These are phyloP conservation scores for Lytechinus pictus DNA, from an alignment of 35 echinoderm and acorn worm genomes.

Conservation along the genomic window DNA sequence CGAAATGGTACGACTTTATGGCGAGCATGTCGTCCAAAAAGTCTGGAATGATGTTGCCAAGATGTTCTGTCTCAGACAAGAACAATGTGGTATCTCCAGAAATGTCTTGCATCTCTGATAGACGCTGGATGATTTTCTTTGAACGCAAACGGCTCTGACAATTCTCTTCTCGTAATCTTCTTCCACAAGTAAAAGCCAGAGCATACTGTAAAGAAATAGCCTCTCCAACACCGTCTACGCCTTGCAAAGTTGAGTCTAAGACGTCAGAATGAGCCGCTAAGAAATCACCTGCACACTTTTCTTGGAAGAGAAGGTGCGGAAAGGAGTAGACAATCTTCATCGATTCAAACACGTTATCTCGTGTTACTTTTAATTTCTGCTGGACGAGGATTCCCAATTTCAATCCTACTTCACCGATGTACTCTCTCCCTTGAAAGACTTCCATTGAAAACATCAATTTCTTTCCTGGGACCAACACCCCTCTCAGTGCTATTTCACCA, in stretches of 20 bases:
- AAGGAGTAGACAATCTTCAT: conserved; percentile 40
- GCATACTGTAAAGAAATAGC: background rate
- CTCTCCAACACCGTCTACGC: background rate
- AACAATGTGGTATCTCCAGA: background rate
- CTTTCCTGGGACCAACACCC: conserved; percentile 24
- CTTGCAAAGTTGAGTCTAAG: background rate
- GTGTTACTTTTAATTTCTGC: conserved; percentile 21
- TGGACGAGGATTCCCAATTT: background rate
- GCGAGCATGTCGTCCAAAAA: background rate
- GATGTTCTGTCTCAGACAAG: background rate
- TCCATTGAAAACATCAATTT: conserved; percentile 29
- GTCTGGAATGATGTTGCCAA: background rate
- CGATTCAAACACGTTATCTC: conserved; percentile 6
- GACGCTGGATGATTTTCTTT: conserved; percentile 7
- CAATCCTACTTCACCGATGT: conserved; percentile 2
- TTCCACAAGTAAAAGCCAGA: background rate
- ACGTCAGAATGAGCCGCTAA: background rate
- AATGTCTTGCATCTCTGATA: background rate
- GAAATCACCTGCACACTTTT: conserved; percentile 46
- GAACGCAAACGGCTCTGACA: background rate
- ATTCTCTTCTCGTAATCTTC: conserved; percentile 13
- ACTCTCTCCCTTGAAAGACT: background rate
- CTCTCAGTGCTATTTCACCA: conserved; percentile 41
- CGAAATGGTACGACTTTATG: conserved; percentile 24
- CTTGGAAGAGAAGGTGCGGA: conserved; percentile 41